Evolutionary conservation across 2,888 invertebrate species (phyloP), one percentile per base, ranked within the genome.

Genomic region (Parnassius mnemosyne): DNA sequence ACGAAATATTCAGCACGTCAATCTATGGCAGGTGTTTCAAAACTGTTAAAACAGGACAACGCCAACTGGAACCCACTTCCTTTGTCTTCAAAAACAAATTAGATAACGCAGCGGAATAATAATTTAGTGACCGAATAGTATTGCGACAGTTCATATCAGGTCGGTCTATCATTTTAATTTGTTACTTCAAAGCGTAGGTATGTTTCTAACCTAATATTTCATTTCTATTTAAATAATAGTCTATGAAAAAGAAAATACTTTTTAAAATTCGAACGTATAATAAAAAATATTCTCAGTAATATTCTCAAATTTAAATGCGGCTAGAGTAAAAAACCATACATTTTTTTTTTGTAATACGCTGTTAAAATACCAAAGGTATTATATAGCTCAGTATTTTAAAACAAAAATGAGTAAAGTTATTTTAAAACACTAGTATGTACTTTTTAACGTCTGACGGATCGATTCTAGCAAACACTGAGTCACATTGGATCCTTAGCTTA

Each of bases 61-160:
- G 74, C 77, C 71, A 75, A 78, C 78, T 79, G 73, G 78, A 79
- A 74, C 74, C 73, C 73, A 85, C 84, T 87, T 90, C 89, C 89
- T 88, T 75, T 79, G 80, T 78, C 76, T 84, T 77, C 76, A 61
- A 80, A 85, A 78, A 85, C 84, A 87, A 87, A 88, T 87, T 84
- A 85, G 82, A 78, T 75, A 79, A 76, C 76, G 71, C 75, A 71
- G 64, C 68, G 67, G 88, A 88, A 89, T 89, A 84, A 79, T 80
- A 89, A 89, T 87, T 54, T 51, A 59, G 75, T 81, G 80, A 74
- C 70, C 70, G 65, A 66, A 71, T 72, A 74, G 69, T 7, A 34
- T 71, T 73, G 54, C 63, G 63, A 64, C 63, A 49, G 25, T 43
- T 66, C 56, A 66, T 69, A 69, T 69, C 67, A 65, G 60, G 63